Evolutionary conservation across 2,888 invertebrate species (phyloP), one percentile per base, ranked within the genome.

Genomic region (Cylloceria caligata): DNA sequence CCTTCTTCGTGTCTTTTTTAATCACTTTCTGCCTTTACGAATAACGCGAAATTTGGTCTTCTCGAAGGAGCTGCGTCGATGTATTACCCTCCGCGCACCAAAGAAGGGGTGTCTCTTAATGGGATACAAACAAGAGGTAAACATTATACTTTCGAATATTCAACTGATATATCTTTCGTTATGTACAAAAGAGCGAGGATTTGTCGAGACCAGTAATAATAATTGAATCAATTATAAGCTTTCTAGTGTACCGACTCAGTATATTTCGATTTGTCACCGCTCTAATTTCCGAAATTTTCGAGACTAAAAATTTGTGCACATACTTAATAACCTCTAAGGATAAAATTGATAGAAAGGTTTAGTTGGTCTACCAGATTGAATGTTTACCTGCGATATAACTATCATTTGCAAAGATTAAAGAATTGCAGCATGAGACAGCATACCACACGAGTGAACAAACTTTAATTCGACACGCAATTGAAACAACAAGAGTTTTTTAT

Each of bases 91-190:
- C 5, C 49, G 5, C 39, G 36, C 47, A 21, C 57, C 67, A 34
- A 55, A 67, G 52, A 62, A 52, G 30, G 27, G 13, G 39, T 13
- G 68, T 27, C 39, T 19, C 69, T 69, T 49, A n/a, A 75, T 77
- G 19, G 42, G 69, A 52, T 39, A 52, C 30, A 69, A 77, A 60
- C 69, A 42, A 27, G 62, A 24, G 47, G 34, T 49, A 2, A 52
- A n/a, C 21, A 39, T 72, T n/a, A 34, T 39, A 9, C 34, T 60
- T 36, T 34, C 34, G 36, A 4, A 34, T 19, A 7, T 30, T 16
- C 16, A 9, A 36, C 19, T 27, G 13, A 19, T 57, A 27, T 57
- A 39, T 45, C n/a, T 21, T 57, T 57, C 13, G 16, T 45, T 55
- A 19, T 9, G 5, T 36, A 39, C 21, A 5, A n/a, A 24, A 57